Percentiles rank a stretch among this genome's conserved stretches.
phyloP scores from a whole-genome alignment of 2,113 vertebrate species.

The Puffinus mauretanicus region DNA sequence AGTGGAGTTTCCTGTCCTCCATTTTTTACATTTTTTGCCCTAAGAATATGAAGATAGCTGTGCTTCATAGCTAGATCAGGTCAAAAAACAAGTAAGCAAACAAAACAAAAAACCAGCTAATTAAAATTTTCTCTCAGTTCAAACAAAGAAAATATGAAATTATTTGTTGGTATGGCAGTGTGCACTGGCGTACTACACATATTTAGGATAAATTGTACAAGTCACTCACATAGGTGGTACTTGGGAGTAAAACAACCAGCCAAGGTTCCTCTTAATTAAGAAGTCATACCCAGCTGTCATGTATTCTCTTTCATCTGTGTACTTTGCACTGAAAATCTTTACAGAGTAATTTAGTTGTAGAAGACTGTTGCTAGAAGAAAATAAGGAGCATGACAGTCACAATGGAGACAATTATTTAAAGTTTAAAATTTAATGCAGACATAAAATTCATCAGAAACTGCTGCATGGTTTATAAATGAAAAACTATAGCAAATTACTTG shows the following conservation, averaged over 20 bases:
- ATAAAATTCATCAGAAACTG: neutral
- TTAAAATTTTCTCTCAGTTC: neutral
- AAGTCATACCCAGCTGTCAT: neutral
- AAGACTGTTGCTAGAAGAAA: neutral
- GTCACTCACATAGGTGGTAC: neutral
- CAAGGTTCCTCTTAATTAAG: neutral
- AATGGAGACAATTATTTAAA: neutral
- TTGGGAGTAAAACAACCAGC: neutral
- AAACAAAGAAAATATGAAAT: neutral
- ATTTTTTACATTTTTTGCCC: neutral
- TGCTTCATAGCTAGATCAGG: neutral
- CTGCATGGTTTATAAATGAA: neutral
- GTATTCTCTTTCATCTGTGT: neutral
- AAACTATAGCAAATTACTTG: neutral
- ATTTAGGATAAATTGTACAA: neutral
- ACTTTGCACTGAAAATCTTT: neutral
- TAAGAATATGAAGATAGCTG: neutral
- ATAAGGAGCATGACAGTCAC: neutral
- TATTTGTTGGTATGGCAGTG: neutral
- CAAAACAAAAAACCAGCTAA: neutral
- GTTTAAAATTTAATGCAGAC: neutral
- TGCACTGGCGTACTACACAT: neutral
- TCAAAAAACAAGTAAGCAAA: neutral
- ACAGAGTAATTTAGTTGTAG: neutral
- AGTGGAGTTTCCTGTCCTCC: neutral